Base-by-base conservation (phyloP, 2,888 invertebrate species). In the Endotricha flammealis region DNA sequence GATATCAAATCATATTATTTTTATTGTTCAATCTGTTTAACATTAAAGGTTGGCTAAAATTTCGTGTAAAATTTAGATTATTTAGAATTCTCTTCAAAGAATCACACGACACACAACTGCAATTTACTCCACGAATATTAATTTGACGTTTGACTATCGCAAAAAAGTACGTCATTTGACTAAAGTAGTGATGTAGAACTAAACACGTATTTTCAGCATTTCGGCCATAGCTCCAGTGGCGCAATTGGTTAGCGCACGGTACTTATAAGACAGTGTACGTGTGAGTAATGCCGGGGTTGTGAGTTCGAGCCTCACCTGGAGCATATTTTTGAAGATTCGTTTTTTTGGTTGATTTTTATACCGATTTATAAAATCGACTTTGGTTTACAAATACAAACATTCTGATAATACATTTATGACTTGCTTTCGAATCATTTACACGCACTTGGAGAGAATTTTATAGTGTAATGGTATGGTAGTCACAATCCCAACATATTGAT, bases 221-320 rank as follows among this genome's bases (percentile, higher is more conserved):
- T 1, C 11, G 6, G 2, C 11, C 65, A 65, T 59, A 88, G 95
- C 95, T 94, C 96, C 95, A 95, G 97, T 97, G 97, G 97, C 97
- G 96, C 97, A 97, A 96, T 97, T 95, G 97, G 97, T 96, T 97
- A 97, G 97, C 96, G 97, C 97, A 96, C 96, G 96, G 97, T 97
- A 97, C 97, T 97, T 97, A 97, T 97, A 95, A 92, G 93, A 91
- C 96, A 97, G 96, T 96, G 90, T 91, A 90, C 91, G 92, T 82
- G 80, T 94, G 95, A 96, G 97, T 92, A 71, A 97, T 97, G 96
- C 96, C 96, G 96, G 95, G 96, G 96, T 96, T 96, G 96, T 94
- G 96, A 96, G 96, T 96, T 97, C 96, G 96, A 97, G 95, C 96
- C 97, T 96, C 96, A 96, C 95, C 95, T 95, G 95, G 96, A 94